Evolutionary conservation across 2,113 vertebrate species (phyloP).

Genomic region (Ranitomeya imitator): DNA sequence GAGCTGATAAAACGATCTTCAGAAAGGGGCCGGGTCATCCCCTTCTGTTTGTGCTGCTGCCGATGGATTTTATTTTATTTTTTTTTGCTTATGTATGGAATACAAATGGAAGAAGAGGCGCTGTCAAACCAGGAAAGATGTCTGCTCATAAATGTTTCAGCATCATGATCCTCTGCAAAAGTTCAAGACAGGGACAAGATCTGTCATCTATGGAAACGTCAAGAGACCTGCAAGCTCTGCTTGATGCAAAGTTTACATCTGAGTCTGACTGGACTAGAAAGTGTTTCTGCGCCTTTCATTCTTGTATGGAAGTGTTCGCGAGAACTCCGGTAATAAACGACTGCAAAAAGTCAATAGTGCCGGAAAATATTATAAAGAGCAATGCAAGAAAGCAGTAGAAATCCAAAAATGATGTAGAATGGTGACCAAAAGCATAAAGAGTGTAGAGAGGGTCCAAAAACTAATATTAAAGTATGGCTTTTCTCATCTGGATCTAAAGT

Average conservation of each 20-base stretch:
- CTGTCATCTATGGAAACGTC: constrained; percentile 14
- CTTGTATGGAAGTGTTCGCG: not conserved
- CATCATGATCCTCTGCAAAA: constrained; percentile 18
- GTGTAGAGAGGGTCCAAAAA: too few species aligned
- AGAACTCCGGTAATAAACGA: not conserved
- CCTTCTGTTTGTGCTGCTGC: not conserved
- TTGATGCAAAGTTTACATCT: constrained; percentile 18
- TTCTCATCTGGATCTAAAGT: too few species aligned
- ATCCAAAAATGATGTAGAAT: too few species aligned
- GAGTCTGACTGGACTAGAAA: not conserved
- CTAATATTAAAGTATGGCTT: too few species aligned
- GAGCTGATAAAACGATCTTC: constrained; percentile 5
- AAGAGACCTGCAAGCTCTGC: not conserved
- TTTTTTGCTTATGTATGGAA: constrained; percentile 16
- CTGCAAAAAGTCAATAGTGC: too few species aligned
- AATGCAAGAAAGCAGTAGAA: too few species aligned
- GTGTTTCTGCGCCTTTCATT: not conserved
- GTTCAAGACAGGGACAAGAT: constrained; percentile 45
- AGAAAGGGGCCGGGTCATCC: not conserved
- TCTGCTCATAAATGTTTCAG: constrained; percentile 50
- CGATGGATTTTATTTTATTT: not conserved
- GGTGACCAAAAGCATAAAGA: too few species aligned
- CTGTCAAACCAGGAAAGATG: constrained; percentile 7
- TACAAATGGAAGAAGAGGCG: constrained; percentile 10
- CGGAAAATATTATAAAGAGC: not conserved